A percentile compares a stretch with the other conserved stretches of the same genome.
Evolutionary conservation across 2,113 vertebrate genomes (phyloP).

Genomic region (Callospermophilus lateralis): DNA sequence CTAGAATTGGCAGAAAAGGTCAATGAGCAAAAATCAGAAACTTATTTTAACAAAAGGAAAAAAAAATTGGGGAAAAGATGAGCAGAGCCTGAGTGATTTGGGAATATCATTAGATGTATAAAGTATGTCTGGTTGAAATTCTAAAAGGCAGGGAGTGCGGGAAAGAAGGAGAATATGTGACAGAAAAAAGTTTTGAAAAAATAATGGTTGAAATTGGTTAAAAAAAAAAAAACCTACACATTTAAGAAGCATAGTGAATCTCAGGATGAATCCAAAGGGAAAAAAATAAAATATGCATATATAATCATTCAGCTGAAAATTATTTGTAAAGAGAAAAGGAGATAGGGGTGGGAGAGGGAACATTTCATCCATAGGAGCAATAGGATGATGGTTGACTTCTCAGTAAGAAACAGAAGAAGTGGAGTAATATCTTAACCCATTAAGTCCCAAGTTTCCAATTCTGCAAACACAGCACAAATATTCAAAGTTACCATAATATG

Average conservation of each 20-base stretch:
- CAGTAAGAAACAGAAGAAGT: neutral
- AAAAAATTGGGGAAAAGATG: neutral
- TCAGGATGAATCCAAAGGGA: neutral
- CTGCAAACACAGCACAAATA: too few relatives aligned
- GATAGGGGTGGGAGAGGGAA: neutral
- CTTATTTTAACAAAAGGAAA: neutral
- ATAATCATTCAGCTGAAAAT: neutral
- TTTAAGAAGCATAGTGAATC: conserved; percentile 10
- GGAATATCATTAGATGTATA: neutral
- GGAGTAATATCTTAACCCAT: neutral
- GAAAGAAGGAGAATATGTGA: neutral
- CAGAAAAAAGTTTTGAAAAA: neutral
- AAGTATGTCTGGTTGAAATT: neutral
- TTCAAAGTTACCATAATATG: too few relatives aligned
- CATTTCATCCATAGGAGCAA: neutral
- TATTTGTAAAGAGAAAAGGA: neutral
- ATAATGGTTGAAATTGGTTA: neutral
- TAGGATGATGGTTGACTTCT: neutral
- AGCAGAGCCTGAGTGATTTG: neutral
- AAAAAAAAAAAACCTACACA: neutral
- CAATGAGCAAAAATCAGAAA: neutral
- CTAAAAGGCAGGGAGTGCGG: neutral
- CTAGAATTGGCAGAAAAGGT: neutral
- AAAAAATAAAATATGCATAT: neutral
- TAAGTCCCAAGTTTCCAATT: too few relatives aligned